A percentile compares a stretch with the other conserved stretches of the same genome.
Conservation (phyloP, 2,113 vertebrate genomes). For the Larimichthys polyactis region DNA sequence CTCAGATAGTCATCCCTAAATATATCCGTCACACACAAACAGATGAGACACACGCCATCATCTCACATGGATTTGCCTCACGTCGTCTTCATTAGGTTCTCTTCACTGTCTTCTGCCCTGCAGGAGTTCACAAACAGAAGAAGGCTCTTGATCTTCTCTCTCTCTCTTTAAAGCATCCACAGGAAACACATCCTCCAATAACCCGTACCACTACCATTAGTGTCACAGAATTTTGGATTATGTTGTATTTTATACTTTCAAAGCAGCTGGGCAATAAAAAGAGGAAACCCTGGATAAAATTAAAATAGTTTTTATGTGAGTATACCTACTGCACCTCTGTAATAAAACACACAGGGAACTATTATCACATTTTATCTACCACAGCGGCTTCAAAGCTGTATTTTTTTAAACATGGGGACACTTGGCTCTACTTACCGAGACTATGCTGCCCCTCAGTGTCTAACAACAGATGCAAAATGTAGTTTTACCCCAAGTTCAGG, state of each 20-base stretch:
- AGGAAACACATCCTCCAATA: background rate
- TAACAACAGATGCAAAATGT: background rate
- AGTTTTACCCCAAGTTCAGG: background rate
- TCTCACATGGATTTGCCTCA: conserved; percentile 11
- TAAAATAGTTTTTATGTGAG: too few species aligned
- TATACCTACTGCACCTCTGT: too few species aligned
- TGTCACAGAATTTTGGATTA: background rate
- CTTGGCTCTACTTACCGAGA: background rate
- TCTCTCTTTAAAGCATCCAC: background rate
- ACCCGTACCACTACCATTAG: background rate
- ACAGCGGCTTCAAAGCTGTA: too few species aligned
- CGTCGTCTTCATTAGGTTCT: background rate
- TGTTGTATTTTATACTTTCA: background rate
- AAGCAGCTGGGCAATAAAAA: background rate
- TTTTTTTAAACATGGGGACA: too few species aligned
- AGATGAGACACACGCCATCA: conserved; percentile 81
- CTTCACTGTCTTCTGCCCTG: conserved; percentile 9
- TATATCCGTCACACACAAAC: conserved; percentile 33
- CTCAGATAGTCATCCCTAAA: background rate
- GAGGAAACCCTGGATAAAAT: too few species aligned
- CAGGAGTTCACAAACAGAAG: background rate
- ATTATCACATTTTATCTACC: too few species aligned
- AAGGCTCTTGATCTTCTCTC: background rate
- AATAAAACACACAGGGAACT: too few species aligned
- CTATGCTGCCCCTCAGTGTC: background rate